These are phyloP conservation scores for Edolisoma coerulescens DNA, from an alignment of 2,113 vertebrate species.

Conservation along the genomic window DNA sequence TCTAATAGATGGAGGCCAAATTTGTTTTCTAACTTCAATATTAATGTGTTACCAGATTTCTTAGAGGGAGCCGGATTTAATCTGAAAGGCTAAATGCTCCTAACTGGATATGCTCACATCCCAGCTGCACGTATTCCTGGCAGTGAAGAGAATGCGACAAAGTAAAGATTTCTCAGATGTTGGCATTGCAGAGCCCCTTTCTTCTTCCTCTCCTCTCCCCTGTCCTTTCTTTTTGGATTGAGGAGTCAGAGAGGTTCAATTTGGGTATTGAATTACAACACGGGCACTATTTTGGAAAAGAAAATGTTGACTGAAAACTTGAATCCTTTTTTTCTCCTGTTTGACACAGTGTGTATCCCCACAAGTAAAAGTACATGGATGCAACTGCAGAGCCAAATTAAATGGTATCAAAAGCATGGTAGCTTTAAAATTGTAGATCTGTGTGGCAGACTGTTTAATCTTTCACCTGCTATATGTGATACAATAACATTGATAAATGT, in stretches of 20 bases:
- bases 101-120: not conserved
- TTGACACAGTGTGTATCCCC: not conserved
- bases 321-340: not conserved
- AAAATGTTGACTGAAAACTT: not conserved
- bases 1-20: not conserved
- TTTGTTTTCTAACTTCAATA: not conserved
- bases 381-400: not conserved
- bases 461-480: not conserved
- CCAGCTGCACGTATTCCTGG: not conserved
- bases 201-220: not conserved
- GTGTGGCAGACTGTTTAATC: not conserved
- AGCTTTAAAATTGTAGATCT: not conserved
- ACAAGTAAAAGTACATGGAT: not conserved
- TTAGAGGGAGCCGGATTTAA: not conserved
- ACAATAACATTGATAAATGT: not conserved
- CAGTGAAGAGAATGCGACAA: not conserved
- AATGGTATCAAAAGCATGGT: not conserved
- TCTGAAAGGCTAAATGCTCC: not conserved
- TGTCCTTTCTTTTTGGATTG: not conserved
- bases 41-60: not conserved
- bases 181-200: not conserved
- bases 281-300: not conserved
- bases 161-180: not conserved
- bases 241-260: not conserved
- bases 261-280: not conserved